A percentile compares a stretch with the other conserved stretches of the same genome.
phyloP scores from a whole-genome alignment of 2,888 invertebrate genomes.

The Tipula confusa region DNA sequence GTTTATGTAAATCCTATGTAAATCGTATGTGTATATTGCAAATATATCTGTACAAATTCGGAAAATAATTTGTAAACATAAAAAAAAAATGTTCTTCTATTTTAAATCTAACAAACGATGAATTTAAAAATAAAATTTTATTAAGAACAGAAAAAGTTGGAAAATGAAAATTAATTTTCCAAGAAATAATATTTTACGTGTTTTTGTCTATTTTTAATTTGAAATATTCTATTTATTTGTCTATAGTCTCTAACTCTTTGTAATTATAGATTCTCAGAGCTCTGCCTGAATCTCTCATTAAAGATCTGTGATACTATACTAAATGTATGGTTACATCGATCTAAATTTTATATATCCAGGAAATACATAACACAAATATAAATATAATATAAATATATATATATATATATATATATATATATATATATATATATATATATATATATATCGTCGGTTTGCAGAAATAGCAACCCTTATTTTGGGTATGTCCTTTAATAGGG shows the following conservation, averaged over 20 bases:
- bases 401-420: neutral
- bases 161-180: slow-evolving; percentile 20
- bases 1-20: no score
- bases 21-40: neutral
- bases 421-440: no score
- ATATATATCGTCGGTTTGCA: no score
- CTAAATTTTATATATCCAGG: neutral
- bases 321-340: neutral
- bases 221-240: neutral
- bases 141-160: neutral
- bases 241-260: neutral
- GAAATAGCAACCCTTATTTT: no score
- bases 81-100: neutral
- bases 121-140: neutral
- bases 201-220: slow-evolving; percentile 12
- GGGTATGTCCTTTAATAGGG: no score
- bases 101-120: slow-evolving; percentile 3
- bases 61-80: neutral
- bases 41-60: neutral
- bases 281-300: neutral
- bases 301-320: no score
- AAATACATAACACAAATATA: no score
- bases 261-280: no score
- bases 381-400: neutral
- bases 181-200: slow-evolving; percentile 3